Evolutionary conservation across 2,888 invertebrate species (phyloP), one percentile per base, ranked within the genome.

Genomic region (Coelopa pilipes): DNA sequence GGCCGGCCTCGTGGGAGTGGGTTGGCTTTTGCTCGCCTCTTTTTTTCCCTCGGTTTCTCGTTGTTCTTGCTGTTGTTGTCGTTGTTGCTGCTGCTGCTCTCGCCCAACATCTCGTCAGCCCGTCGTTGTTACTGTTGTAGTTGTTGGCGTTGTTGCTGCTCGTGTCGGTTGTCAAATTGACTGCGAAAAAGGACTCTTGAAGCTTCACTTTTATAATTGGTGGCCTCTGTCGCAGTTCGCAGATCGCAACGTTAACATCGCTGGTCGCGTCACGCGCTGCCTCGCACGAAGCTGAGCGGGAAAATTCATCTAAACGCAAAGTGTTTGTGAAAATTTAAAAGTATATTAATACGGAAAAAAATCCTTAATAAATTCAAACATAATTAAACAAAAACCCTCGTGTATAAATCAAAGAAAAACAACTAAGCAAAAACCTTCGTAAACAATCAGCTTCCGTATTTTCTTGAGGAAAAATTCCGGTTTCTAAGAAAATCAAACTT

Each of bases 201-300:
- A 82, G 84, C 80, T 84, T 83, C 80, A 84, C 83, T 82, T 84
- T 83, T 81, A 80, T 84, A 84, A 83, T 85, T 84, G 84, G 82
- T 82, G 84, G 83, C 81, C 81, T 83, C 82, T 82, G 82, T 84
- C 74, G 78, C 77, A 76, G 81, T 84, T 83, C 81, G 81, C 80
- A 82, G 82, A 83, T 84, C 83, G 85, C 79, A 83, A 78, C 82
- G 83, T 81, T 75, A 78, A 81, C 85, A 85, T 80, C 83, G 79
- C 79, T 79, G 77, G 77, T 81, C 71, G 82, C 81, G 80, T 82
- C n/a, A 50, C 21, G 65, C 80, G 81, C 76, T 77, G 49, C 74
- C 73, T 69, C 74, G 76, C 73, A 77, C 55, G 68, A 76, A 72
- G 57, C 57, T 55, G 19, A 57, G 11, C 45, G 10, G 13, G 19